These are phyloP conservation scores for Macrosteles quadrilineatus DNA, from an alignment of 1,140 invertebrate genomes.

Conservation along the genomic window DNA sequence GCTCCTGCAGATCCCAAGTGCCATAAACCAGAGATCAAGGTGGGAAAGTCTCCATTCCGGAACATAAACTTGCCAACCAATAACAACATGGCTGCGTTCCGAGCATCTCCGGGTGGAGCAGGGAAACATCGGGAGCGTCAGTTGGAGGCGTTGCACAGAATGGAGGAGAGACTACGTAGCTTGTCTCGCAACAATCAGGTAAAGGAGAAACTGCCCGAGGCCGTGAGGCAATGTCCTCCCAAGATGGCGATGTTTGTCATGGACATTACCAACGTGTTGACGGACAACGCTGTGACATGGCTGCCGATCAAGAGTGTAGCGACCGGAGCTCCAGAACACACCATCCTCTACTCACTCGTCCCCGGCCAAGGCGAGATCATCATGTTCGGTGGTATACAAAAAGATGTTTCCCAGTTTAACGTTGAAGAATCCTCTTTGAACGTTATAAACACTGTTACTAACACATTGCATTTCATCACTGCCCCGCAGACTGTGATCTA, in stretches of 20 bases:
- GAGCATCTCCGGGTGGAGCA: background rate
- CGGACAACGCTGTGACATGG: conserved; percentile 69
- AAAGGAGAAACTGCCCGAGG: conserved; percentile 37
- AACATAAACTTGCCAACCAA: conserved; percentile 12
- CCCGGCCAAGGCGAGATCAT: conserved; percentile 88
- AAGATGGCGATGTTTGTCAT: conserved; percentile 79
- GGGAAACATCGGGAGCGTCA: conserved; percentile 58
- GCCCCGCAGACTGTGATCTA: conserved; percentile 53
- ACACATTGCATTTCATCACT: conserved; percentile 77
- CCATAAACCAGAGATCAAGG: no score
- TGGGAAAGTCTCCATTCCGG: no score
- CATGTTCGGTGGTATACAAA: conserved; percentile 91
- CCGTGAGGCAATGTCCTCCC: conserved; percentile 46
- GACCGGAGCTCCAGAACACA: conserved; percentile 76
- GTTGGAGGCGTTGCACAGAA: conserved; percentile 60
- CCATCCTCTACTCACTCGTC: conserved; percentile 87
- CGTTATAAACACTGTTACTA: conserved; percentile 61
- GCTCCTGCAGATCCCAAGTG: no score
- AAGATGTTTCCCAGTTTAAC: conserved; percentile 59
- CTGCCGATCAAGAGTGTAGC: conserved; percentile 65
- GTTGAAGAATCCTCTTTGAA: conserved; percentile 44
- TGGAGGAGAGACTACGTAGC: conserved; percentile 58
- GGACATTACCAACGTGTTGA: conserved; percentile 72
- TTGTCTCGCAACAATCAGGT: conserved; percentile 3
- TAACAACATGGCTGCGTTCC: conserved; percentile 27